phyloP scores from a whole-genome alignment of 2,113 vertebrate genomes.

The Loxodonta africana region DNA sequence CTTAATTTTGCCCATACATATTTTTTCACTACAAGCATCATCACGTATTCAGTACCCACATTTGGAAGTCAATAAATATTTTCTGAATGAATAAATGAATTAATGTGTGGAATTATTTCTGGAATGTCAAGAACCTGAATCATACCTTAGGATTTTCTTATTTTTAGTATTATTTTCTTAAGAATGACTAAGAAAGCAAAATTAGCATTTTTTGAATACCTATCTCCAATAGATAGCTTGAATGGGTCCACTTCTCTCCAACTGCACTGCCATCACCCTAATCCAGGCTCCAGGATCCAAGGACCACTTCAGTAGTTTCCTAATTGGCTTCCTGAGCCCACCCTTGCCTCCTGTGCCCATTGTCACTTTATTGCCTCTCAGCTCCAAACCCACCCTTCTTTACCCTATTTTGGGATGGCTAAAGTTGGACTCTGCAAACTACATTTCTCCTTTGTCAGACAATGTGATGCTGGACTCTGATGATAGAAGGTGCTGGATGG shows the following conservation, averaged over 20 bases:
- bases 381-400: neutral
- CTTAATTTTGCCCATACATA: neutral
- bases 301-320: neutral
- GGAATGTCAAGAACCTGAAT: neutral
- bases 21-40: neutral
- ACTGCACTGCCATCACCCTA: neutral
- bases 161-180: constrained; percentile 23
- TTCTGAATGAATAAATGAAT: neutral
- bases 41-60: neutral
- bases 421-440: neutral
- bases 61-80: constrained; percentile 33
- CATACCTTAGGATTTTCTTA: neutral
- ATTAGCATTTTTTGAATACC: neutral
- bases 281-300: neutral
- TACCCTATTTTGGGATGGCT: neutral
- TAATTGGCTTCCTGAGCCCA: neutral
- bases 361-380: neutral
- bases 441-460: neutral
- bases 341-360: neutral
- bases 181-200: neutral
- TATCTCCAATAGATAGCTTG: neutral
- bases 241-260: neutral
- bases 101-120: constrained; percentile 17
- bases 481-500: neutral
- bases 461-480: neutral